These are phyloP conservation scores for Scaptomyza parva DNA, from an alignment of 2,888 invertebrate species.

Conservation along the genomic window DNA sequence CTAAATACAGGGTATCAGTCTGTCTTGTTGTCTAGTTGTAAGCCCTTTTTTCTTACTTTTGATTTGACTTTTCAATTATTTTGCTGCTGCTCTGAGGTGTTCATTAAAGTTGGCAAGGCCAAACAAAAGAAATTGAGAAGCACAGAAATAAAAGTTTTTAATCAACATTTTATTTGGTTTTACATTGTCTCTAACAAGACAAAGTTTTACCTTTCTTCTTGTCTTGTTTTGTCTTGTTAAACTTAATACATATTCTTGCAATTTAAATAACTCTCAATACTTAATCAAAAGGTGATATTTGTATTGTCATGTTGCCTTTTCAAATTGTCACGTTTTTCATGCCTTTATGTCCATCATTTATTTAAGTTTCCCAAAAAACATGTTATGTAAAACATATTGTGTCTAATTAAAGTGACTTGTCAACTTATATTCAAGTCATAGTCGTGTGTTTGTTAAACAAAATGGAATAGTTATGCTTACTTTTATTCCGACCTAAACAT, in stretches of 20 bases:
- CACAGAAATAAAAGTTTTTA: constrained; percentile 23
- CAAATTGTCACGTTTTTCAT: not conserved
- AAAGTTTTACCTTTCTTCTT: not conserved
- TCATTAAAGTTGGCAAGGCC: constrained; percentile 37
- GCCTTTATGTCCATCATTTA: not conserved
- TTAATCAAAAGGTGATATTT: not conserved
- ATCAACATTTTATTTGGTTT: constrained; percentile 20
- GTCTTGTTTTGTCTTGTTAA: not conserved
- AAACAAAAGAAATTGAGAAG: constrained; percentile 29
- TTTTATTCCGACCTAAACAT: not conserved
- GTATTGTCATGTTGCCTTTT: not conserved
- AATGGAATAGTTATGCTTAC: not conserved
- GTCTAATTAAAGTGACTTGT: constrained; percentile 4
- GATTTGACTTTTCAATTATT: constrained; percentile 50
- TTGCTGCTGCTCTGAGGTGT: constrained; percentile 27
- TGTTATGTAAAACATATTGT: constrained; percentile 2
- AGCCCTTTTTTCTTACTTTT: constrained; percentile 10
- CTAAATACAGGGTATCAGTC: not conserved
- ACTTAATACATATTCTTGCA: no score
- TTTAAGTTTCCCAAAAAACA: not conserved
- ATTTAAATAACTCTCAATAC: not conserved
- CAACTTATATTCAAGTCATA: constrained; percentile 6
- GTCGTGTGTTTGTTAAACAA: not conserved
- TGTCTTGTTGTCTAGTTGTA: not conserved
- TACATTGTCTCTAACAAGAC: not conserved